Base-by-base conservation (phyloP, 2,888 invertebrate species). In the Neuroscelio doddi region DNA sequence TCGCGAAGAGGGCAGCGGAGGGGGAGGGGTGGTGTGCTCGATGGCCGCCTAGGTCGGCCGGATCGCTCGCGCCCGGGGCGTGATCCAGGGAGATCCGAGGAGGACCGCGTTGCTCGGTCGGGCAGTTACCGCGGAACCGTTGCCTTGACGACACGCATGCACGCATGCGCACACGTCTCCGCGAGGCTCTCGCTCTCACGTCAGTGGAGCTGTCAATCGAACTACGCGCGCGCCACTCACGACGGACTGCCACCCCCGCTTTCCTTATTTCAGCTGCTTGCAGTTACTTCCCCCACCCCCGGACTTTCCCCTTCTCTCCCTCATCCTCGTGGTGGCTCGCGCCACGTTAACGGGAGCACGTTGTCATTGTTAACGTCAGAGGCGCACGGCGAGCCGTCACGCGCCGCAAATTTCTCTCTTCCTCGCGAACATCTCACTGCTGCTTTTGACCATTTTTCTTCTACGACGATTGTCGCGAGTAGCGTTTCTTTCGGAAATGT, bases 71-170 rank as follows among this genome's bases (percentile, higher is more conserved):
- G 79, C 80, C 78, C 74, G 80, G 80, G 80, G 82, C 80, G 80
- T 79, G 80, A 79, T 78, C 71, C 77, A 69, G 73, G 69, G 70
- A 71, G 73, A 71, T 70, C 70, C 74, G 64, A 68, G 72, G 72
- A 74, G 78, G 76, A 70, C 72, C 70, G 70, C 73, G 74, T 64
- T 67, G 65, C 66, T 58, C 71, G 74, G 71, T 71, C 76, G 71
- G 75, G 74, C 83, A 84, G 84, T 84, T 80, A 82, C 81, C 83
- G 80, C 80, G 81, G 81, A 82, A 82, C 83, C 82, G 83, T 83
- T 81, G 84, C 82, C 83, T 80, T 80, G 82, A 78, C 81, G 80
- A 80, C 80, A 82, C 80, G 78, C 75, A 71, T 74, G 51, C 69
- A 79, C 77, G 76, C 78, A 72, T 69, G 71, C 72, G 72, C 70